These are phyloP conservation scores for Ooceraea biroi DNA, from an alignment of 1,140 invertebrate species.

Conservation along the genomic window DNA sequence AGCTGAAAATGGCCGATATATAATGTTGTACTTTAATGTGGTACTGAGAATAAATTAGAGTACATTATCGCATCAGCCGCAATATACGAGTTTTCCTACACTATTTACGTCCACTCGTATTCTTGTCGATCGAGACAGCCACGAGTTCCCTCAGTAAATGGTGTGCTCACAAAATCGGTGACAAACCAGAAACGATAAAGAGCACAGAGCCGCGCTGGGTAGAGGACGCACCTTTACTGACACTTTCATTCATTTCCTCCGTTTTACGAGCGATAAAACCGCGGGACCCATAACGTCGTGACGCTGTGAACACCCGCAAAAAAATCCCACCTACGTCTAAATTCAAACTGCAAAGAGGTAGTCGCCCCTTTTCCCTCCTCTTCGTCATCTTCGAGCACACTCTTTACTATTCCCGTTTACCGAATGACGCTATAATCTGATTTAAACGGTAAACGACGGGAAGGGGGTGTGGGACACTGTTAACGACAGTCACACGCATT, in stretches of 20 bases:
- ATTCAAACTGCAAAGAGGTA: slow-evolving; percentile 54
- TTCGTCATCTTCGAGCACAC: neutral
- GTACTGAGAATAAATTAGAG: too few relatives aligned
- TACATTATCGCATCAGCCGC: too few relatives aligned
- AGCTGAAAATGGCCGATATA: slow-evolving; percentile 40
- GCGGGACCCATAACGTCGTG: slow-evolving; percentile 38
- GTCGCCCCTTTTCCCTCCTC: neutral
- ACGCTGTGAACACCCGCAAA: slow-evolving; percentile 13
- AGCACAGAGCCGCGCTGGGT: neutral
- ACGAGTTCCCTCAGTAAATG: slow-evolving; percentile 31
- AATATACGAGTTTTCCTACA: neutral
- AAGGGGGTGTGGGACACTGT: neutral
- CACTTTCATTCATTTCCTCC: slow-evolving; percentile 70
- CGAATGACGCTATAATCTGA: slow-evolving; percentile 30
- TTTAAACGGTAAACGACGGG: neutral
- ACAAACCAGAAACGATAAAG: slow-evolving; percentile 65
- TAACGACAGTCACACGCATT: neutral
- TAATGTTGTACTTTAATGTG: slow-evolving; percentile 33
- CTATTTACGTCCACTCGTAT: neutral
- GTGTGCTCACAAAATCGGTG: neutral
- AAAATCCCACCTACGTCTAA: slow-evolving; percentile 54
- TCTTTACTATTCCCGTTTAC: slow-evolving; percentile 51
- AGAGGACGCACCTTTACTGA: slow-evolving; percentile 51
- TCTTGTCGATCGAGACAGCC: slow-evolving; percentile 39
- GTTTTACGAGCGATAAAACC: slow-evolving; percentile 72